These are phyloP conservation scores for Tympanuchus pallidicinctus DNA, from an alignment of 2,113 vertebrate genomes.

Conservation along the genomic window DNA sequence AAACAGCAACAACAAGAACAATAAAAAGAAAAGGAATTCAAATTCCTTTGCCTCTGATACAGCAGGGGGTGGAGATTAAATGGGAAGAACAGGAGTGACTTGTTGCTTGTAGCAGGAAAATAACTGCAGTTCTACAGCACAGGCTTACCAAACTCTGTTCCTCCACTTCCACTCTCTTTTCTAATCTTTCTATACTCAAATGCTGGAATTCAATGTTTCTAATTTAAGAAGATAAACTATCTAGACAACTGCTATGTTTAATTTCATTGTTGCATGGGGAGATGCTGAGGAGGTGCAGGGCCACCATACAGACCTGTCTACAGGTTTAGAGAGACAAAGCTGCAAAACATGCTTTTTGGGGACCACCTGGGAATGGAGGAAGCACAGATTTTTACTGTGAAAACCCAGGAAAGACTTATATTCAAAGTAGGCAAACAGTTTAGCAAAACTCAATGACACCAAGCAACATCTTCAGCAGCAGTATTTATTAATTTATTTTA, in stretches of 20 bases:
- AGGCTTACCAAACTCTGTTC: neutral
- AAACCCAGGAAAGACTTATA: neutral
- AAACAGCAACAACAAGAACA: neutral
- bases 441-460: neutral
- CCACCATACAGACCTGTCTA: neutral
- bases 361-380: neutral
- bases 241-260: neutral
- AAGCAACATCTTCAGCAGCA: neutral
- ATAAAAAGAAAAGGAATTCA: neutral
- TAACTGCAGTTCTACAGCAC: neutral
- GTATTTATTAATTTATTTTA: neutral
- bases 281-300: neutral
- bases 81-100: neutral
- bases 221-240: neutral
- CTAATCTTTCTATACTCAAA: neutral
- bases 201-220: neutral
- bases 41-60: neutral
- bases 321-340: neutral
- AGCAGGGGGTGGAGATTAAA: neutral
- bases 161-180: neutral
- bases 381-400: neutral
- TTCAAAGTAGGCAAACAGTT: neutral
- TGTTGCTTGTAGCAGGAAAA: neutral
- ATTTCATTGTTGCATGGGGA: neutral
- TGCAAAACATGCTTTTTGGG: neutral